Conservation (phyloP, 2,888 invertebrate species). For the Meteorus cinctellus region DNA sequence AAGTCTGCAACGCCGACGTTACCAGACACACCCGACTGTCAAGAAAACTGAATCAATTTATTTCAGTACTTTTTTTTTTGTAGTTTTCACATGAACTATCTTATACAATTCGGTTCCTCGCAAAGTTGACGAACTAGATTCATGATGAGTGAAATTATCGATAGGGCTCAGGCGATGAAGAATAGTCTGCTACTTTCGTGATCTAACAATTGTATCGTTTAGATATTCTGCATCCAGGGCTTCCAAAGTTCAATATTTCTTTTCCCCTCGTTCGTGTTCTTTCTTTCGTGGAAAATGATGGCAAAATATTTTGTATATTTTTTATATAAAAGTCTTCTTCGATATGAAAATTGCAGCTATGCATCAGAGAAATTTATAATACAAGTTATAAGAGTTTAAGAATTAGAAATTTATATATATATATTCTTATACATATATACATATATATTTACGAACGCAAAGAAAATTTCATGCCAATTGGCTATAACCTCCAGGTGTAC, state of each 20-base stretch:
- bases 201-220: not conserved
- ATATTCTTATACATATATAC: not conserved
- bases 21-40: constrained; percentile 50
- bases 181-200: not conserved
- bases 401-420: not conserved
- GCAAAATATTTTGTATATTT: constrained; percentile 2
- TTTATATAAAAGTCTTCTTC: not conserved
- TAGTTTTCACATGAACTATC: constrained; percentile 5
- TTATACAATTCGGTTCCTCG: not conserved
- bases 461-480: not conserved
- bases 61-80: constrained; percentile 11
- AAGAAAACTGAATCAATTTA: constrained; percentile 56
- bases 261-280: not conserved
- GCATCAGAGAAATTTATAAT: not conserved
- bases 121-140: not conserved
- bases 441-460: not conserved
- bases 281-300: not conserved
- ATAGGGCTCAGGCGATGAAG: not conserved
- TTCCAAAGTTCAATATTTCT: constrained; percentile 20
- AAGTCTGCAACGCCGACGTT: constrained; percentile 12
- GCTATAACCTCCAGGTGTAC: not conserved
- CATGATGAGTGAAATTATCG: not conserved
- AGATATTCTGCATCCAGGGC: not conserved
- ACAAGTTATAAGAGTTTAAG: not conserved
- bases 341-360: not conserved